Conservation (phyloP, 2,113 vertebrate species). For the Triplophysa siluroides region DNA sequence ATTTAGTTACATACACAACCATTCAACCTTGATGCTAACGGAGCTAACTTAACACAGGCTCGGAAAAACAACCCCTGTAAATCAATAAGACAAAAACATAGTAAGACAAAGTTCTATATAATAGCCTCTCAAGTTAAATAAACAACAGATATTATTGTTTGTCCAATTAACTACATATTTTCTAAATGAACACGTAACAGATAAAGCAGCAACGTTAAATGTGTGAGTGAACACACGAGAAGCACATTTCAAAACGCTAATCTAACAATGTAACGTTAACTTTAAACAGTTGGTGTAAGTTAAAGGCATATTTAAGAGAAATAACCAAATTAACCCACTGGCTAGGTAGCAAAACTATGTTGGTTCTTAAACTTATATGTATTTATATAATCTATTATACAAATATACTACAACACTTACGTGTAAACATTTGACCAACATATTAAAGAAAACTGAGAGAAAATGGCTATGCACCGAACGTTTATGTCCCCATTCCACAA, state of each 20-base stretch:
- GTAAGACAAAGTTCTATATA: neutral
- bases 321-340: neutral
- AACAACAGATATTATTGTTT: neutral
- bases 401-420: neutral
- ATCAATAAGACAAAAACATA: neutral
- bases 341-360: neutral
- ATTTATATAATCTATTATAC: neutral
- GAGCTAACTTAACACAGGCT: slow-evolving; percentile 1
- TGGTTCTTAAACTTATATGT: neutral
- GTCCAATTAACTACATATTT: neutral
- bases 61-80: neutral
- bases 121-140: neutral
- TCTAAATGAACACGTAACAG: neutral
- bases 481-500: neutral
- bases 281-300: neutral
- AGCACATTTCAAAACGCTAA: neutral
- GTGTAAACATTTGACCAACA: too few species aligned
- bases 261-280: neutral
- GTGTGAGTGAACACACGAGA: neutral
- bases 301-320: neutral
- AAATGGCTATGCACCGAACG: neutral
- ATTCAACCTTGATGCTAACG: slow-evolving; percentile 4
- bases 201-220: neutral
- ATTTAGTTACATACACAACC: neutral
- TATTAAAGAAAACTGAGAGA: neutral